phyloP scores from a whole-genome alignment of 2,113 vertebrate genomes.

The Calyptomena viridis region DNA sequence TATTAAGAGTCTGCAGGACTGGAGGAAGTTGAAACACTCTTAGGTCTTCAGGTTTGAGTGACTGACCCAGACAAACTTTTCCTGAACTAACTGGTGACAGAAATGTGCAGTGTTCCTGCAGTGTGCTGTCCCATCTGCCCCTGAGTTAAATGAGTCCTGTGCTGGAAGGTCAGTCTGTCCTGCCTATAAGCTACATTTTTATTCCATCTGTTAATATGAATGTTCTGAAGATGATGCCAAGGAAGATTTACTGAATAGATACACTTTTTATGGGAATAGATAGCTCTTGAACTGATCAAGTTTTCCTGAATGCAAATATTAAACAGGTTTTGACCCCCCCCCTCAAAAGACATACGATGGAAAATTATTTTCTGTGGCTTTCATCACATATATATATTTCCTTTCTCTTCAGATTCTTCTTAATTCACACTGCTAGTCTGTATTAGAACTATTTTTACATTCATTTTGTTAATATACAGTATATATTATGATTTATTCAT shows the following conservation, averaged over 20 bases:
- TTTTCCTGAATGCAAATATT: neutral
- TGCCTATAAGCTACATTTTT: neutral
- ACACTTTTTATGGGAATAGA: neutral
- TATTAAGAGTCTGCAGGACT: neutral
- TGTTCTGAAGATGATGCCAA: slow-evolving; percentile 14
- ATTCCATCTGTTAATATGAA: slow-evolving; percentile 39
- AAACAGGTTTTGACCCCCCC: neutral
- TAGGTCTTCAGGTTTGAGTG: neutral
- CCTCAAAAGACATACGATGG: neutral
- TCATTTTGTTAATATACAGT: neutral
- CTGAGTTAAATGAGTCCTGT: neutral
- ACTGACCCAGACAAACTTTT: neutral
- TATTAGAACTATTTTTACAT: neutral
- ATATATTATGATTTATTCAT: neutral
- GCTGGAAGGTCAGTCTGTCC: slow-evolving; percentile 30
- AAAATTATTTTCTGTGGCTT: neutral
- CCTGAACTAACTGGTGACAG: neutral
- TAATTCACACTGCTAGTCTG: neutral
- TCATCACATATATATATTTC: neutral
- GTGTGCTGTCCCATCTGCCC: neutral
- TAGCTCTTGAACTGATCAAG: neutral
- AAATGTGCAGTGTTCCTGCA: neutral
- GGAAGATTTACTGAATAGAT: slow-evolving; percentile 31
- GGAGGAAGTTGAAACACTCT: neutral
- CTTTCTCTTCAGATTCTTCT: neutral